Base-by-base conservation (phyloP, 2,888 invertebrate species). In the Azorinus chamasolen region DNA sequence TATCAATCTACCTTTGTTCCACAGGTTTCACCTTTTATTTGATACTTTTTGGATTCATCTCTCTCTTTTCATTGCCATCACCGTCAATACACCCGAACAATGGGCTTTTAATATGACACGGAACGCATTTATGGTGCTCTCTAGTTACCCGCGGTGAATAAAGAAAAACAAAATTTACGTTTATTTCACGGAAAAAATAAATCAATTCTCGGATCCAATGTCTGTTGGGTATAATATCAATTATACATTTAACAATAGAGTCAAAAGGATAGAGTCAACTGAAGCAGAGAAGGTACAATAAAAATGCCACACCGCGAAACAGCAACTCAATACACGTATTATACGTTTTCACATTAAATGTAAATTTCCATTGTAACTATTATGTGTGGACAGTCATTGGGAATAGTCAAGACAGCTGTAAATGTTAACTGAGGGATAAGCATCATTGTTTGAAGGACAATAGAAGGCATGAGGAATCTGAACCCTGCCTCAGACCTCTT, bases 291-390 rank as follows among this genome's bases (percentile, higher is more conserved):
- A 63, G 54, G 22, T 41, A 78, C 81, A 81, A 81, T 78, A 69
- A 78, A 81, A 62, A 73, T 77, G 80, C 77, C 80, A 81, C 61
- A 70, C 39, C 51, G 46, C 39, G 65, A 53, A 55, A 59, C 57
- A 63, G 76, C 65, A 74, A 74, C 73, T 57, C 48, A 63, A 81
- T 66, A 61, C 62, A 27, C 16, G 71, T 39, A 78, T 78, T 81
- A 75, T 81, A 53, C 62, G 58, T 65, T 68, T 61, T 58, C 75
- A 74, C 81, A 81, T 81, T 81, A 78, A 81, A 81, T 81, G 81
- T 78, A 78, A 81, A 81, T 81, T 78, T 81, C 74, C 72, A 59
- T 81, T 81, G 81, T 81, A 41, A 25, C 74, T 69, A 72, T 81
- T 81, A 78, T 81, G 78, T 75, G 59, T 27, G 32, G 25, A 27